Conservation (phyloP, 2,888 invertebrate genomes). For the Ryuthela nishihirai region DNA sequence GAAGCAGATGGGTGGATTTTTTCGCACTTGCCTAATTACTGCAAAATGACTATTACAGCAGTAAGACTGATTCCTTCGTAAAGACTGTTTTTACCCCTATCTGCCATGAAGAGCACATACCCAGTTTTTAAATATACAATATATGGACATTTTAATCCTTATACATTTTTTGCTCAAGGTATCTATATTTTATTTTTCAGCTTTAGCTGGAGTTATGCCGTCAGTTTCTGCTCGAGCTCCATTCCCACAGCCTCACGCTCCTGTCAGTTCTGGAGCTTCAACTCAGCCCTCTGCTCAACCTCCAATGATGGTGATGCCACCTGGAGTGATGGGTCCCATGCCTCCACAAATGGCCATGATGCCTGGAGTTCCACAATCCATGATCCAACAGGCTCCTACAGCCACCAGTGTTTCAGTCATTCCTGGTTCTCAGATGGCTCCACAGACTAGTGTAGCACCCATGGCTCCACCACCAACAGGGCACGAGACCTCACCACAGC, state of each 20-base stretch:
- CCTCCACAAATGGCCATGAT: slow-evolving; percentile 22
- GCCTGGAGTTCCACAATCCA: slow-evolving; percentile 10
- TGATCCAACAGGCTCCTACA: neutral
- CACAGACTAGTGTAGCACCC: slow-evolving; percentile 5
- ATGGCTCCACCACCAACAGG: slow-evolving; percentile 13
- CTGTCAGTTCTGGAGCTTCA: slow-evolving; percentile 2
- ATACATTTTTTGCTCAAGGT: too few relatives aligned
- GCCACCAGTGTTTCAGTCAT: slow-evolving; percentile 9
- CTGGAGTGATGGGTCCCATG: slow-evolving; percentile 4
- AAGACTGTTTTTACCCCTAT: too few relatives aligned
- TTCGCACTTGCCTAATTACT: too few relatives aligned
- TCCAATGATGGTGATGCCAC: slow-evolving; percentile 28
- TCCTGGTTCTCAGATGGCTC: slow-evolving; percentile 4
- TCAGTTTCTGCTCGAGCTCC: slow-evolving; percentile 24
- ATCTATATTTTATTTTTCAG: slow-evolving; percentile 5
- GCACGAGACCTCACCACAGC: slow-evolving; percentile 1
- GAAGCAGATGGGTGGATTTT: too few relatives aligned
- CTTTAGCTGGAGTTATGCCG: slow-evolving; percentile 11
- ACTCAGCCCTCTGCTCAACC: slow-evolving; percentile 8
- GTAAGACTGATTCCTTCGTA: too few relatives aligned
- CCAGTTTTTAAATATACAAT: too few relatives aligned
- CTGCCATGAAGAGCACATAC: too few relatives aligned
- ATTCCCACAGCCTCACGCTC: slow-evolving; percentile 7
- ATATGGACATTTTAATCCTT: too few relatives aligned
- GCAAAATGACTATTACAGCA: too few relatives aligned